Base-by-base conservation (phyloP, 1,140 invertebrate genomes). In the Cyphomyrmex costatus region DNA sequence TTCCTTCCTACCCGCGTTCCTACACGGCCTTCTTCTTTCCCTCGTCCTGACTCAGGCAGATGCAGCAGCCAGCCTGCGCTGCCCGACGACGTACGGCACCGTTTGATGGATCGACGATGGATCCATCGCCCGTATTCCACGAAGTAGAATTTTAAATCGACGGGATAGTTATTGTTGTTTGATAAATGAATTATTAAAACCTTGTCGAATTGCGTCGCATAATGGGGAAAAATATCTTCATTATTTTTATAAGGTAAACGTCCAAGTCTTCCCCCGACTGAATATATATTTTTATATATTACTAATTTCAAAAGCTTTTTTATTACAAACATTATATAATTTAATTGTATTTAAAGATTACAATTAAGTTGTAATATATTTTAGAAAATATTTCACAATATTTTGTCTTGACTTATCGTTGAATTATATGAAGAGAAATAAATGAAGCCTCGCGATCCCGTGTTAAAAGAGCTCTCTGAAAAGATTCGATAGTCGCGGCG, bases 51-150 rank as follows among this genome's bases (percentile, higher is more conserved):
- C 74, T n/a, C n/a, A n/a, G 56, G 30, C 53, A 51, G 63, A 80
- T 80, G 77, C 63, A 80, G 30, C 63, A 56, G 65, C 46, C 49
- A 21, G 61, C 19, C n/a, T n/a, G n/a, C n/a, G n/a, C n/a, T n/a
- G 49, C 5, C n/a, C 51, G 51, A 19, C 63, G 51, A 70, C 68
- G n/a, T 14, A 16, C 21, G 30, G 53, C 24, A 46, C 36, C 27
- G 24, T 83, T 83, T 83, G 79, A 74, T 24, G 51, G 66, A 82
- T 73, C 51, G 79, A 60, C 66, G 76, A 49, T 30, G 63, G 33
- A n/a, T 7, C 5, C 65, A 42, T 12, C 42, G 51, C 21, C 21
- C 61, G n/a, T 83, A n/a, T 36, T 58, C 16, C 33, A 4, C 21
- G 10, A 46, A 21, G 16, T 21, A 16, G 7, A 68, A n/a, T 56